Conservation (phyloP, 2,113 vertebrate species). For the Dermatemys mawii region DNA sequence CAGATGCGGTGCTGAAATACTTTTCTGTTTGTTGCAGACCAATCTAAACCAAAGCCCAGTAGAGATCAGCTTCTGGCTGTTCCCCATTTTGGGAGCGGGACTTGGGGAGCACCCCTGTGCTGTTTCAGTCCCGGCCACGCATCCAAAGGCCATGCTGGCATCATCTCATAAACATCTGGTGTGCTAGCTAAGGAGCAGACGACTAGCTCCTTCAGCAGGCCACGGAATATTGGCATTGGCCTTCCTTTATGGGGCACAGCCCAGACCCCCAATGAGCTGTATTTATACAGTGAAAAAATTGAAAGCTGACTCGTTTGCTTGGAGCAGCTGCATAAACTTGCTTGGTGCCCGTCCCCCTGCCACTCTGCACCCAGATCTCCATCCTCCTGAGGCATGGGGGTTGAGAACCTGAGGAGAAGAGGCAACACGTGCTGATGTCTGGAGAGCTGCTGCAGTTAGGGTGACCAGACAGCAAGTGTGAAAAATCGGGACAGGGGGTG, state of each 20-base stretch:
- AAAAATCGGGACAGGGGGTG: no score
- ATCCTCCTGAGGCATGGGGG: not conserved
- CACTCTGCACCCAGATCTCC: not conserved
- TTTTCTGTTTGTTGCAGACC: no score
- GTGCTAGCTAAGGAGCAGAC: not conserved
- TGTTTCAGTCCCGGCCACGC: not conserved
- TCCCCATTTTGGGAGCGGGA: no score
- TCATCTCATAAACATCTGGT: not conserved
- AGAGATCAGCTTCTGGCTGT: not conserved
- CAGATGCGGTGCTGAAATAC: not conserved
- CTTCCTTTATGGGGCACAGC: not conserved
- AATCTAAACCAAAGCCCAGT: not conserved
- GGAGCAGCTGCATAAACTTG: not conserved
- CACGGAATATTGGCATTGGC: not conserved
- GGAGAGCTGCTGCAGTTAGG: rapidly evolving
- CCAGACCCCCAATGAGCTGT: not conserved
- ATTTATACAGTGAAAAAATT: not conserved
- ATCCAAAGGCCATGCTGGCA: not conserved
- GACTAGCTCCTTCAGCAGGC: not conserved
- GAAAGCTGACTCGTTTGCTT: not conserved
- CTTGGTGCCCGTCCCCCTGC: not conserved
- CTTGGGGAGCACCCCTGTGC: not conserved
- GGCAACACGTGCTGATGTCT: not conserved
- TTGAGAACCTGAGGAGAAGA: not conserved
- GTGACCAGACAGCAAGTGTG: no score